phyloP scores from a whole-genome alignment of 2,113 vertebrate genomes.

The Hassar affinis region DNA sequence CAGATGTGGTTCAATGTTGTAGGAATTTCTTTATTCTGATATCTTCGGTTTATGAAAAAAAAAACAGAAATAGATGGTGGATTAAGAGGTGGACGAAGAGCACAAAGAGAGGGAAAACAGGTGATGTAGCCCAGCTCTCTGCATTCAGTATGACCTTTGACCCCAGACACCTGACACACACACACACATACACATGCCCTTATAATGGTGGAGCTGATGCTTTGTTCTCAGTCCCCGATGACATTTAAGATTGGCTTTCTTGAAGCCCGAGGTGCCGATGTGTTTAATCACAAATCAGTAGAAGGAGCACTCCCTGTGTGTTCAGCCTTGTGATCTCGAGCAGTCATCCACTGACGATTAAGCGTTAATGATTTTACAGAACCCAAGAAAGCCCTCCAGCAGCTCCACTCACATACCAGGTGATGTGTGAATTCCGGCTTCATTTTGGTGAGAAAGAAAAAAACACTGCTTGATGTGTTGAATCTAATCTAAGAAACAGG shows the following conservation, averaged over 20 bases:
- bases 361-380: constrained; percentile 31
- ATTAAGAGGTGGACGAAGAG: constrained; percentile 6
- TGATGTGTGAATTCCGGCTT: constrained; percentile 7
- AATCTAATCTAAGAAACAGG: constrained; percentile 12
- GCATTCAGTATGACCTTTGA: constrained; percentile 20
- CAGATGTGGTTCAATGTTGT: neutral
- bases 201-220: constrained; percentile 8
- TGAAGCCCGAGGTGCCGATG: constrained; percentile 6
- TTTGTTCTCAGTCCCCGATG: constrained; percentile 15
- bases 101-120: constrained; percentile 8
- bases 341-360: constrained; percentile 28
- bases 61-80: constrained; percentile 19
- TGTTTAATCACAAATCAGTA: constrained; percentile 37
- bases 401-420: constrained; percentile 5
- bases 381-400: constrained; percentile 21
- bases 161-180: neutral
- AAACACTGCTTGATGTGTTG: neutral
- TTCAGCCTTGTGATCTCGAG: constrained; percentile 5
- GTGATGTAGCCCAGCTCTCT: constrained; percentile 15
- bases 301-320: constrained; percentile 29
- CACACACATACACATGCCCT: neutral
- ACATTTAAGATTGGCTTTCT: constrained; percentile 20
- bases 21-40: neutral
- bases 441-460: neutral
- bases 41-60: neutral